Percentiles rank a stretch among this genome's conserved stretches.
These are phyloP conservation scores for Nasua narica DNA, from an alignment of 2,797 vertebrate genomes.

Conservation along the genomic window DNA sequence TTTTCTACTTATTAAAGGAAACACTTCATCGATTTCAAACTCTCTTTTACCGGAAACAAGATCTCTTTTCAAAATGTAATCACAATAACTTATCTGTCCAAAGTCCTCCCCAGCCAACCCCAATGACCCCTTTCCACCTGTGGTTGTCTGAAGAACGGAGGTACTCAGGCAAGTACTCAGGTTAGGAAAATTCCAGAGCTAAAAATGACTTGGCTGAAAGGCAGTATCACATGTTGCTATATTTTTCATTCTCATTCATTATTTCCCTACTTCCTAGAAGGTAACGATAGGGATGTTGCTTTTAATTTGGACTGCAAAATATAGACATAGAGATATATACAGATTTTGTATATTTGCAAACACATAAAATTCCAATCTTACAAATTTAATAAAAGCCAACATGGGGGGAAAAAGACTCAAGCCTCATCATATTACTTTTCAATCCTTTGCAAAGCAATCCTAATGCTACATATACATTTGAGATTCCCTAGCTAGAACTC, in stretches of 20 bases:
- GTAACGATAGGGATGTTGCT: not conserved
- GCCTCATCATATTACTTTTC: slow-evolving; percentile 27
- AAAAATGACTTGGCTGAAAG: not conserved
- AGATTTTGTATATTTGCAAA: slow-evolving; percentile 13
- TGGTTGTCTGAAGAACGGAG: not conserved
- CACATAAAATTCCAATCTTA: not conserved
- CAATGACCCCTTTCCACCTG: not conserved
- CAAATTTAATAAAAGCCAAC: slow-evolving; percentile 36
- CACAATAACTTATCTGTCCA: not conserved
- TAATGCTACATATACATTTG: not conserved
- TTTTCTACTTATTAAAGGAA: not conserved
- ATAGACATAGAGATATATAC: not conserved
- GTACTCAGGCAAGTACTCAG: not conserved
- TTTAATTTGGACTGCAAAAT: slow-evolving; percentile 18
- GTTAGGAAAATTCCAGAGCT: not conserved
- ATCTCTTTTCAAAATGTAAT: not conserved
- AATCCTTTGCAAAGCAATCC: not conserved
- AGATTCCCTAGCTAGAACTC: not conserved
- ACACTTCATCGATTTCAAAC: not conserved
- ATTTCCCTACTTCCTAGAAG: not conserved
- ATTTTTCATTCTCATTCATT: slow-evolving; percentile 11
- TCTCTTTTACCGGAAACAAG: not conserved
- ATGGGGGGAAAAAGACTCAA: not conserved
- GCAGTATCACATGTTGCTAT: not conserved
- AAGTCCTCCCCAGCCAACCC: not conserved